Evolutionary conservation across 2,888 invertebrate species (phyloP).

Genomic region (Sisyra terminalis): DNA sequence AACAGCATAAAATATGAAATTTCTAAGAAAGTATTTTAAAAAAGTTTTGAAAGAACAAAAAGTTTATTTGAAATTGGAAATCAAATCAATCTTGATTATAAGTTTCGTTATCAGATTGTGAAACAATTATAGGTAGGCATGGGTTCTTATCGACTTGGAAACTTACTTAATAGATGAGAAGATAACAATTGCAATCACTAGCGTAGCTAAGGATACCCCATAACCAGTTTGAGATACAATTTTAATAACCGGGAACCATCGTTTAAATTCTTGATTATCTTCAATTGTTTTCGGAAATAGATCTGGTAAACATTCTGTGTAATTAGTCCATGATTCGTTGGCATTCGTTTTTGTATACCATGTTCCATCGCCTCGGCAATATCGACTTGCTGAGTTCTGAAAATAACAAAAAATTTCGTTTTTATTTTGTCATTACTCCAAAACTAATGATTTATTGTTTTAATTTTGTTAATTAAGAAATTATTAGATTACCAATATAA

Average conservation of each 20-base stretch:
- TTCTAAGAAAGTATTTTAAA: not conserved
- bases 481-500: too few species aligned
- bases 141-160: too few species aligned
- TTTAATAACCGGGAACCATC: conserved; percentile 33
- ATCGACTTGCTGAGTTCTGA: conserved; percentile 27
- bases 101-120: too few species aligned
- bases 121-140: too few species aligned
- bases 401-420: conserved; percentile 13
- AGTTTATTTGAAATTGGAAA: too few species aligned
- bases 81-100: too few species aligned
- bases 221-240: conserved; percentile 35
- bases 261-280: conserved; percentile 17
- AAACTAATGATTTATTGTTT: too few species aligned
- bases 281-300: conserved; percentile 17
- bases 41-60: too few species aligned
- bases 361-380: conserved; percentile 29
- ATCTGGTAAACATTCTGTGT: conserved; percentile 25
- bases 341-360: conserved; percentile 26
- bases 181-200: conserved; percentile 32
- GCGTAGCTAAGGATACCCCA: conserved; percentile 30
- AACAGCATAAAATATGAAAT: not conserved
- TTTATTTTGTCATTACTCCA: too few species aligned
- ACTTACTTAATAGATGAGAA: conserved; percentile 34
- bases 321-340: conserved; percentile 30
- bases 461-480: too few species aligned